Base-by-base conservation (phyloP, 1,140 invertebrate genomes). In the Lysiphlebus fabarum region DNA sequence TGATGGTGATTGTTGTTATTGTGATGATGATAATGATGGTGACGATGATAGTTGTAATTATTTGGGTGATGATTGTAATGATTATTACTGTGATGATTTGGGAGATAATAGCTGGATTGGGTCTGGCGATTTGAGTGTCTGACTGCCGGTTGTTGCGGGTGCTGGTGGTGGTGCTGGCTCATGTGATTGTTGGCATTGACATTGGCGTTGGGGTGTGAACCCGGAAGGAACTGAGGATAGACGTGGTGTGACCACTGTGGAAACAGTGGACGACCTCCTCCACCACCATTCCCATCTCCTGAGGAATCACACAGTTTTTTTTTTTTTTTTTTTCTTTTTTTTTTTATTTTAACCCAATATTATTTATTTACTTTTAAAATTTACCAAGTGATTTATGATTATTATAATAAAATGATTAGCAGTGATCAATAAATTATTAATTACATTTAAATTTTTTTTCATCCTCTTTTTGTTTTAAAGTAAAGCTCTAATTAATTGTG, bases 161-260 rank as follows among this genome's bases (percentile, higher is more conserved):
- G 72, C 78, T 82, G 82, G 76, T 84, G 80, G 73, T 82, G 81
- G 71, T 78, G 79, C 73, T 81, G 73, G 71, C 74, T 72, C 66
- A 77, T 75, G 70, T 80, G 77, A 69, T 80, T 74, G 70, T 77
- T 77, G 65, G 77, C 75, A 77, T 81, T 78, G 72, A 77, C 82
- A 80, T 79, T 81, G 66, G 84, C 83, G 77, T 87, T 87, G 65
- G 90, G 89, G 81, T 91, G 90, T 78, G 88, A 87, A 76, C 89
- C 89, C 66, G 91, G 90, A 77, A 93, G 84, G 83, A 92, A 93
- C 85, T 93, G 91, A 65, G 91, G 90, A 79, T 92, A 92, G 70
- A 93, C 90, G 82, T 93, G 90, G 81, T 93, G 90, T 68, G 90
- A 92, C 91, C 91, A 93, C 82, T 93, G 90, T 67, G 91, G 90